Percentiles rank a stretch among this genome's conserved stretches.
phyloP scores from a whole-genome alignment of 2,797 vertebrate genomes.

The Lophius americanus region DNA sequence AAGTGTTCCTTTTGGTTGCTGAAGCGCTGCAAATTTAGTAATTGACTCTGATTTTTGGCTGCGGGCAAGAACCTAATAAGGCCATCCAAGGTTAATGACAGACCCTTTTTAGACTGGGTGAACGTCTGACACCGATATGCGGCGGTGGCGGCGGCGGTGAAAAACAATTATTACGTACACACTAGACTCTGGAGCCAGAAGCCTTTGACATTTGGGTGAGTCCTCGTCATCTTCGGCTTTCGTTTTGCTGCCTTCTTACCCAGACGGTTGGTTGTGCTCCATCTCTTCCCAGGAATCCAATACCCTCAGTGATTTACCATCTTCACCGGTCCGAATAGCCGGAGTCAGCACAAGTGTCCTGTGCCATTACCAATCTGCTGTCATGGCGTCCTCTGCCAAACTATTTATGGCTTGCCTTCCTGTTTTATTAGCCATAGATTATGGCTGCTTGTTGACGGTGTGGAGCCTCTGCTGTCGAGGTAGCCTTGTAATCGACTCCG shows the following conservation, averaged over 20 bases:
- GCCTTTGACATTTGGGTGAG: conserved; percentile 65
- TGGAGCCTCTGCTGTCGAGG: conserved; percentile 74
- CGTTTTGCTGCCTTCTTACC: not conserved
- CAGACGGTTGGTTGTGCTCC: conserved; percentile 32
- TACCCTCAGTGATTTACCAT: conserved; percentile 77
- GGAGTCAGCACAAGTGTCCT: conserved; percentile 83
- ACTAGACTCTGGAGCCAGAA: conserved; percentile 62
- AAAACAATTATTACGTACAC: conserved; percentile 75
- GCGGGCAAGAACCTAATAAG: conserved; percentile 86
- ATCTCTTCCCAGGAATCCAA: conserved; percentile 70
- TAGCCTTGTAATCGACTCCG: conserved; percentile 73
- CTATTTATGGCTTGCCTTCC: conserved; percentile 70
- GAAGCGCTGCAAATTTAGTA: conserved; percentile 78
- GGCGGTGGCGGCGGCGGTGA: conserved; percentile 40
- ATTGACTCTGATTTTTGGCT: conserved; percentile 84
- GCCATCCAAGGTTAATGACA: conserved; percentile 85
- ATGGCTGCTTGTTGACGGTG: conserved; percentile 62
- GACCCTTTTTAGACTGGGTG: conserved; percentile 83
- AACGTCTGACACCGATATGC: conserved; percentile 80
- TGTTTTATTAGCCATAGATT: conserved; percentile 83
- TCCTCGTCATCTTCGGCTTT: not conserved
- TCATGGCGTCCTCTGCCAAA: conserved; percentile 72
- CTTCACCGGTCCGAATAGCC: conserved; percentile 60
- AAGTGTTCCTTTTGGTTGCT: conserved; percentile 74
- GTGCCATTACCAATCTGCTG: conserved; percentile 74